Percentiles rank a stretch among this genome's conserved stretches.
Conservation (phyloP, 2,113 vertebrate genomes). For the Aspidoscelis tigris region DNA sequence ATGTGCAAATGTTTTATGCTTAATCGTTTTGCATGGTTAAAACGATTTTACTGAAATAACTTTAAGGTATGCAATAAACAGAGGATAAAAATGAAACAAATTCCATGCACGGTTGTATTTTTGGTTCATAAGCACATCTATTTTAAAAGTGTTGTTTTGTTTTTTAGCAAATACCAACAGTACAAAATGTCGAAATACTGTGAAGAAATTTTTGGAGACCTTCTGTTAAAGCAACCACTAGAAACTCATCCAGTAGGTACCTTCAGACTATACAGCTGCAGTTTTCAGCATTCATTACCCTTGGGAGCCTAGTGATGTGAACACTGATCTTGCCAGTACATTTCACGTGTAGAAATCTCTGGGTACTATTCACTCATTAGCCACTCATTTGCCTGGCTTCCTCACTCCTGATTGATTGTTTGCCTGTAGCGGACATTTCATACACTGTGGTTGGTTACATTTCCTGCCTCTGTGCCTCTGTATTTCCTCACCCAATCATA, state of each 20-base stretch:
- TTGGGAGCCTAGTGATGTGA: too few relatives aligned
- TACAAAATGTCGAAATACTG: constrained; percentile 99
- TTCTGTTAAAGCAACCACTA: constrained; percentile 92
- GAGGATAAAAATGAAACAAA: constrained; percentile 31
- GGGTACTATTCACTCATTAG: too few relatives aligned
- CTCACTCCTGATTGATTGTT: too few relatives aligned
- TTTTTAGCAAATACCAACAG: constrained; percentile 96
- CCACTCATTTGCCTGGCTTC: too few relatives aligned
- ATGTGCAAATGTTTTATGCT: constrained; percentile 21
- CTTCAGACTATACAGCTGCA: constrained; percentile 33
- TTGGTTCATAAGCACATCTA: constrained; percentile 48
- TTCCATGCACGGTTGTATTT: constrained; percentile 38
- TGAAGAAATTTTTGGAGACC: constrained; percentile 95
- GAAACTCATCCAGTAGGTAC: constrained; percentile 88
- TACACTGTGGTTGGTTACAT: too few relatives aligned
- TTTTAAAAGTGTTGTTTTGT: constrained; percentile 27
- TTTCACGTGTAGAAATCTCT: too few relatives aligned
- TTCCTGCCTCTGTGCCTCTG: too few relatives aligned
- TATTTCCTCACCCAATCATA: too few relatives aligned
- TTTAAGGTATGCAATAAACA: not conserved
- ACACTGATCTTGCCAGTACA: too few relatives aligned
- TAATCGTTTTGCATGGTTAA: constrained; percentile 44
- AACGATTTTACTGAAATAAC: constrained; percentile 33
- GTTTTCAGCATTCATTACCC: too few relatives aligned
- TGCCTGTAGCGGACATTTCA: too few relatives aligned